phyloP scores from a whole-genome alignment of 2,888 invertebrate species.

The Anthrax anthrax region DNA sequence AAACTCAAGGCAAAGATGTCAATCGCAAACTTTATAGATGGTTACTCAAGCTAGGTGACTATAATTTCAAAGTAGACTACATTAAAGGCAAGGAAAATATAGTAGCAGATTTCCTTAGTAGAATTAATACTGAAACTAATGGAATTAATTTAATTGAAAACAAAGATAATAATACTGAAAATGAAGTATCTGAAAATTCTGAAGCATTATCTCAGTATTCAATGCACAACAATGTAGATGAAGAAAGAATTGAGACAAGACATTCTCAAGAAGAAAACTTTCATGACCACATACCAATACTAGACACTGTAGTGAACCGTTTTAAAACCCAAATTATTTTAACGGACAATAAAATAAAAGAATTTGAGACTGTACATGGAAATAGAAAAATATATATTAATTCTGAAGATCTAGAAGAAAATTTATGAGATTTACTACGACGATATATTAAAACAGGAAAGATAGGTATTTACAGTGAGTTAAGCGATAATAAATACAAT shows the following conservation, averaged over 20 bases:
- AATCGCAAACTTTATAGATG: constrained; percentile 24
- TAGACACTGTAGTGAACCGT: too few species aligned
- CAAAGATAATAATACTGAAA: background rate
- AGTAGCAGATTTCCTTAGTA: constrained; percentile 12
- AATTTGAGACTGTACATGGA: too few species aligned
- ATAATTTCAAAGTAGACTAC: constrained; percentile 18
- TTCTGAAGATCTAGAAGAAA: background rate
- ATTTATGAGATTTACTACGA: background rate
- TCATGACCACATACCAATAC: too few species aligned
- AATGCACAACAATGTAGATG: too few species aligned
- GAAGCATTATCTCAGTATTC: too few species aligned
- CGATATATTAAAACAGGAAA: constrained; percentile 3
- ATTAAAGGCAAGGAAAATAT: constrained; percentile 14
- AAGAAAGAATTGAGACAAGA: too few species aligned
- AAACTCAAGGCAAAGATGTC: constrained; percentile 25
- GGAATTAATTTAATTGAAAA: background rate
- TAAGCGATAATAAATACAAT: constrained; percentile 1
- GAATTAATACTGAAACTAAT: constrained; percentile 11
- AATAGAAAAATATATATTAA: too few species aligned
- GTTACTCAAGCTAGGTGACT: constrained; percentile 22
- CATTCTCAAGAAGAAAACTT: too few species aligned
- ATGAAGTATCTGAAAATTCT: background rate
- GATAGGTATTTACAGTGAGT: constrained; percentile 2
- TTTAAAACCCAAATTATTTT: too few species aligned
- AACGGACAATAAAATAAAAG: too few species aligned